A percentile compares a stretch with the other conserved stretches of the same genome.
These are phyloP conservation scores for Paralichthys olivaceus DNA, from an alignment of 2,113 vertebrate species.

Conservation along the genomic window DNA sequence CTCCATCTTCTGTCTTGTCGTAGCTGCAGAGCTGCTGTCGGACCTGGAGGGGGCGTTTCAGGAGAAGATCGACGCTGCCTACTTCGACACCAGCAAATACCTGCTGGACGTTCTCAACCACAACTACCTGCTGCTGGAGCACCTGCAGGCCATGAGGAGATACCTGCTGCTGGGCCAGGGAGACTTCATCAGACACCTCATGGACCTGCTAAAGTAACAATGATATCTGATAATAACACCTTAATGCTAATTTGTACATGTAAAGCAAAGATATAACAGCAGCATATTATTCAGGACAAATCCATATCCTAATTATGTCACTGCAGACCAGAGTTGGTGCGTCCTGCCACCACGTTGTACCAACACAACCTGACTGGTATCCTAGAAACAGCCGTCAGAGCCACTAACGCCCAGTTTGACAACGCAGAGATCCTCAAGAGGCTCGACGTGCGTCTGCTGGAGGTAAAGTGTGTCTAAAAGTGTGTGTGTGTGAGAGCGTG, in stretches of 20 bases:
- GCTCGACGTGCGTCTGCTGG: slow-evolving; percentile 93
- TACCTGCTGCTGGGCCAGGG: slow-evolving; percentile 98
- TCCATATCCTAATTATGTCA: neutral
- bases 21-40: slow-evolving; percentile 92
- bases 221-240: neutral
- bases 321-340: slow-evolving; percentile 91
- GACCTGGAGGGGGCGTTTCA: slow-evolving; percentile 96
- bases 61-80: slow-evolving; percentile 95
- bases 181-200: slow-evolving; percentile 97
- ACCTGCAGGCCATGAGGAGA: slow-evolving; percentile 96
- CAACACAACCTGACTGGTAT: slow-evolving; percentile 98
- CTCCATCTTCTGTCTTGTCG: neutral
- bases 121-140: slow-evolving; percentile 95
- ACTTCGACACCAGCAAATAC: slow-evolving; percentile 97
- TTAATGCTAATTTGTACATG: neutral
- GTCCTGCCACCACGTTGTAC: slow-evolving; percentile 96
- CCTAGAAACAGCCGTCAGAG: slow-evolving; percentile 94
- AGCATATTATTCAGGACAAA: neutral
- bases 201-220: slow-evolving; percentile 96
- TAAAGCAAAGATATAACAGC: neutral
- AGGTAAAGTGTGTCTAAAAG: slow-evolving; percentile 79
- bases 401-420: slow-evolving; percentile 98
- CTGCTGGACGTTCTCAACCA: slow-evolving; percentile 93
- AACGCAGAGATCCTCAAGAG: slow-evolving; percentile 95
- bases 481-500: neutral